These are phyloP conservation scores for Bombus balteatus DNA, from an alignment of 1,140 invertebrate genomes.

Conservation along the genomic window DNA sequence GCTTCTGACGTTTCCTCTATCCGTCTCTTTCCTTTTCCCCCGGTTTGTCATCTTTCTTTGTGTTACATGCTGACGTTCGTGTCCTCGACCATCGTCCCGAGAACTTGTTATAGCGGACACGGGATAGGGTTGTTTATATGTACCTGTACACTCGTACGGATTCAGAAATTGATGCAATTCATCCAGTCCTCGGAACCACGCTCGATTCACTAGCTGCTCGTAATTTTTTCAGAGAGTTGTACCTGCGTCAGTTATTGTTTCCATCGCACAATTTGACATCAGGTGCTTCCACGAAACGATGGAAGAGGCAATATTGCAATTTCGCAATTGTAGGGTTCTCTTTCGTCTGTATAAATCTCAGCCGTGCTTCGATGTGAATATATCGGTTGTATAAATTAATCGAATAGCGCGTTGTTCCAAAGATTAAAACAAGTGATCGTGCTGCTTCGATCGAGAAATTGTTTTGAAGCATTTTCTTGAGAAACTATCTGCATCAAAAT, in stretches of 20 bases:
- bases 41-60: not conserved
- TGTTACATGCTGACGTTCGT: not conserved
- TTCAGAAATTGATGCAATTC: constrained; percentile 35
- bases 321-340: not conserved
- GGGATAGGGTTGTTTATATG: not conserved
- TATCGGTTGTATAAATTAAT: constrained; percentile 15
- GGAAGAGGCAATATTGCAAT: not conserved
- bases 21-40: not conserved
- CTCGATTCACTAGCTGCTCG: not conserved
- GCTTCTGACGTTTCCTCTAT: not conserved
- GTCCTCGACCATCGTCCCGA: not conserved
- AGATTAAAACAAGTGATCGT: not conserved
- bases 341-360: not conserved
- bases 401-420: not conserved
- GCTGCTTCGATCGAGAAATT: no score
- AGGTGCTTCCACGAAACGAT: not conserved
- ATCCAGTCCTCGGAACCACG: not conserved
- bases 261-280: not conserved
- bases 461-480: not conserved
- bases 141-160: not conserved
- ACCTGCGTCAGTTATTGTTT: constrained; percentile 20
- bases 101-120: not conserved
- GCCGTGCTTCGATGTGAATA: not conserved
- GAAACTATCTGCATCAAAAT: no score
- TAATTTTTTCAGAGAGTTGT: constrained; percentile 28